Percentiles rank a stretch among this genome's conserved stretches.
phyloP scores from a whole-genome alignment of 2,113 vertebrate species.

The Oxyura jamaicensis region DNA sequence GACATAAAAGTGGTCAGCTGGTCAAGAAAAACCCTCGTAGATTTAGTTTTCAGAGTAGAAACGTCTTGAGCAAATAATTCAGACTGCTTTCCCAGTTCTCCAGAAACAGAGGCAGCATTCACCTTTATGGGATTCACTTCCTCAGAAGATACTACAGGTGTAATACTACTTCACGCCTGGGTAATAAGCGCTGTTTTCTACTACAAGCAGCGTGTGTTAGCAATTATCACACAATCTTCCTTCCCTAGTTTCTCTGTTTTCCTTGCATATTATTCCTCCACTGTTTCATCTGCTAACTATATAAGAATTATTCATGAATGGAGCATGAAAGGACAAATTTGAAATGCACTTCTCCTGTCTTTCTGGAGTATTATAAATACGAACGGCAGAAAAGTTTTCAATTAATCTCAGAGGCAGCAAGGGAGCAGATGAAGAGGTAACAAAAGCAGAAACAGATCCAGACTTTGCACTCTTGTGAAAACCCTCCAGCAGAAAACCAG shows the following conservation, averaged over 20 bases:
- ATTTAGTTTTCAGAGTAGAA: neutral
- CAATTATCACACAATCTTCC: neutral
- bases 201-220: neutral
- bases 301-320: neutral
- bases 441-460: neutral
- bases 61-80: neutral
- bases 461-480: neutral
- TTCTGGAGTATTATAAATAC: neutral
- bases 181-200: neutral
- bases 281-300: neutral
- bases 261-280: neutral
- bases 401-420: neutral
- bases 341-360: neutral
- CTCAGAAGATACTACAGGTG: neutral
- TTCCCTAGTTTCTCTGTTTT: neutral
- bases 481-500: neutral
- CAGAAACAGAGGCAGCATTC: neutral
- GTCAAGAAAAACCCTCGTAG: neutral
- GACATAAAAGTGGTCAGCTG: rapidly evolving
- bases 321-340: neutral
- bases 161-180: neutral
- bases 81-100: neutral
- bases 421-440: neutral
- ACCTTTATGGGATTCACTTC: neutral
- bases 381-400: neutral